phyloP scores from a whole-genome alignment of 2,888 invertebrate genomes.

The Acheta domesticus region DNA sequence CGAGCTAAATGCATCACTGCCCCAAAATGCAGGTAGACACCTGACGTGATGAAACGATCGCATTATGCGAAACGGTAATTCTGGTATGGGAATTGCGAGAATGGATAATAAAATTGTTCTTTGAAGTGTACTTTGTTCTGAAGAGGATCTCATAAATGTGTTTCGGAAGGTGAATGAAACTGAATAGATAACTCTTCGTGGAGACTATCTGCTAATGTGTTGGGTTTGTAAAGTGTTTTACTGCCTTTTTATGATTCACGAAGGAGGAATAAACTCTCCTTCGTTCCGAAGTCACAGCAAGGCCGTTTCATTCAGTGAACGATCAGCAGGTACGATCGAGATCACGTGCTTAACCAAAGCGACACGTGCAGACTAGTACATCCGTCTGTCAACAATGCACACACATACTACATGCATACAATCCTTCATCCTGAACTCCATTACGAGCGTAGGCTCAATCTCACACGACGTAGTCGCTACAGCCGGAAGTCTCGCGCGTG shows the following conservation, averaged over 20 bases:
- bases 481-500: too few relatives aligned
- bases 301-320: constrained; percentile 1
- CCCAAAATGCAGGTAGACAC: too few relatives aligned
- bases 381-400: neutral
- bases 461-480: too few relatives aligned
- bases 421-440: neutral
- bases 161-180: neutral
- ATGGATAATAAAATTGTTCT: too few relatives aligned
- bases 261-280: constrained; percentile 4
- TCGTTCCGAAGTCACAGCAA: neutral
- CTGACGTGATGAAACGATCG: too few relatives aligned
- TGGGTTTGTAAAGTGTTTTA: constrained; percentile 7
- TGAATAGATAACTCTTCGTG: neutral
- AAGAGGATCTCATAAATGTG: neutral
- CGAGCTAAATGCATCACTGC: too few relatives aligned
- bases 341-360: neutral
- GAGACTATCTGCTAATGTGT: neutral
- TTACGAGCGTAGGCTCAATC: too few relatives aligned
- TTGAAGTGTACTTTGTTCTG: neutral
- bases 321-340: too few relatives aligned
- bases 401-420: neutral
- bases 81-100: too few relatives aligned
- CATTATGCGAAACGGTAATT: too few relatives aligned
- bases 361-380: neutral
- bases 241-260: constrained; percentile 10